Conservation (phyloP, 2,888 invertebrate genomes). For the Lasioglossum vierecki region DNA sequence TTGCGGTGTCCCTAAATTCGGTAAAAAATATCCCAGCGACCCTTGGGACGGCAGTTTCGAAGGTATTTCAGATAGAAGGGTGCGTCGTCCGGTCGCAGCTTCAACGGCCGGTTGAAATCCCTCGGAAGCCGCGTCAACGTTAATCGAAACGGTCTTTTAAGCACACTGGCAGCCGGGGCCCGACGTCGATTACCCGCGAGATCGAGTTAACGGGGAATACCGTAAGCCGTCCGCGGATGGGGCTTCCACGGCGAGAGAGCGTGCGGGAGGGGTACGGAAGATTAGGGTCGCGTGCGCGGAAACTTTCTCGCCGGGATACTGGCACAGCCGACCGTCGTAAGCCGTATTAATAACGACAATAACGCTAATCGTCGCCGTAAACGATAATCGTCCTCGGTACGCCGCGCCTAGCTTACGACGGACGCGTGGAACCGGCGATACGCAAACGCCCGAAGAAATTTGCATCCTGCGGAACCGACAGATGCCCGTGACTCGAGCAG, state of each 20-base stretch:
- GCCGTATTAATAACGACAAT: constrained; percentile 71
- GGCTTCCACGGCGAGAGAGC: constrained; percentile 36
- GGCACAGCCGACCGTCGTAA: constrained; percentile 41
- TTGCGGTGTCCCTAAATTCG: background rate
- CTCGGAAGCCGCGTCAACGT: constrained; percentile 5
- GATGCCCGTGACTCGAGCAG: background rate
- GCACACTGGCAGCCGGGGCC: constrained; percentile 12
- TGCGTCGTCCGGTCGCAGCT: background rate
- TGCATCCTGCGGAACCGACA: background rate
- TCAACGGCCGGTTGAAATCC: constrained; percentile 1
- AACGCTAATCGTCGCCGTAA: constrained; percentile 67
- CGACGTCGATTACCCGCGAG: constrained; percentile 39
- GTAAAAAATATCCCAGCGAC: background rate
- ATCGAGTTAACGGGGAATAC: constrained; percentile 37
- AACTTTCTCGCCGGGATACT: constrained; percentile 47
- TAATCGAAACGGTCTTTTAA: constrained; percentile 25
- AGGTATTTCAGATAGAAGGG: background rate
- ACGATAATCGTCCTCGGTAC: constrained; percentile 55
- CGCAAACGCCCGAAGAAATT: background rate
- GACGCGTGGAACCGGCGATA: constrained; percentile 1
- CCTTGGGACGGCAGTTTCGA: background rate
- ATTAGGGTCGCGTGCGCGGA: constrained; percentile 58
- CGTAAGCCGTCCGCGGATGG: constrained; percentile 43
- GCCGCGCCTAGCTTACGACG: background rate
- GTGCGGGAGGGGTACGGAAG: constrained; percentile 32